These are phyloP conservation scores for Rhynchotus rufescens DNA, from an alignment of 2,797 vertebrate species.

Conservation along the genomic window DNA sequence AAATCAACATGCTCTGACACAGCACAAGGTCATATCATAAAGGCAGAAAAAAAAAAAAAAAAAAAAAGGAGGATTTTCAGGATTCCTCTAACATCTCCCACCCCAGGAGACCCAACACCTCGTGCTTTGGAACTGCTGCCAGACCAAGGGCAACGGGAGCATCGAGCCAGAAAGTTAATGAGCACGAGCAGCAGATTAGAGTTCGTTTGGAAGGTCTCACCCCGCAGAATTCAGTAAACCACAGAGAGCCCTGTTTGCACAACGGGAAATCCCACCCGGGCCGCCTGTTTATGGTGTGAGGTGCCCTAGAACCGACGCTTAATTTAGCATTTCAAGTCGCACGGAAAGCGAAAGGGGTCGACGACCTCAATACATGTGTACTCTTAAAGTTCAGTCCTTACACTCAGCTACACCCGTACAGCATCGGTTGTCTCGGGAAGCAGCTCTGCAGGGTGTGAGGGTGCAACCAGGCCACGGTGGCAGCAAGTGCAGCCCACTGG, in stretches of 20 bases:
- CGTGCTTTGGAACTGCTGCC: background rate
- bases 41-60: background rate
- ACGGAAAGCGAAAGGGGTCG: background rate
- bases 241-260: rapidly evolving
- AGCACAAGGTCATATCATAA: background rate
- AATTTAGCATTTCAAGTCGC: background rate
- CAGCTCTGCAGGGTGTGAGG: background rate
- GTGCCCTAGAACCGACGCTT: background rate
- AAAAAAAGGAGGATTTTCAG: background rate
- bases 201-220: background rate
- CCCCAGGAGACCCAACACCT: rapidly evolving
- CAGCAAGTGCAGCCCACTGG: background rate
- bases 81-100: background rate
- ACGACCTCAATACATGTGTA: background rate
- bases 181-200: background rate
- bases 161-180: background rate
- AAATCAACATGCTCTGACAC: rapidly evolving
- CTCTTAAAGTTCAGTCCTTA: background rate
- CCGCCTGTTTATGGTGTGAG: background rate
- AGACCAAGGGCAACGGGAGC: background rate
- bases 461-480: rapidly evolving
- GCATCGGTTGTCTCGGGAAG: background rate
- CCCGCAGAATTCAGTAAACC: background rate
- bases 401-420: background rate
- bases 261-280: background rate